Base-by-base conservation (phyloP, 2,888 invertebrate genomes). In the Hydriomena furcata region DNA sequence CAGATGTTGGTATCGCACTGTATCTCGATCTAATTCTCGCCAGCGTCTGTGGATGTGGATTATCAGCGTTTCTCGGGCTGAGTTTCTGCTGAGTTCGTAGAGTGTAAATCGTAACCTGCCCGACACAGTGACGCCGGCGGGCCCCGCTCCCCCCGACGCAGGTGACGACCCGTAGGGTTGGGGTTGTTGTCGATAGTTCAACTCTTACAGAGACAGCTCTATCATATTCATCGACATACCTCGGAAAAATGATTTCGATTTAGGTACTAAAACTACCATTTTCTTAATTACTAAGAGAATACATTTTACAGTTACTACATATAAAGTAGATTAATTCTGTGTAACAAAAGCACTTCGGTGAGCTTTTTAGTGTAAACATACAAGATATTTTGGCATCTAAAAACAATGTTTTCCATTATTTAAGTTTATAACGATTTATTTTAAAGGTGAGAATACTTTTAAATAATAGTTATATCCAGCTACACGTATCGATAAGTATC, bases 101-200 rank as follows among this genome's bases (percentile, higher is more conserved):
- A 80, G 89, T 86, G 90, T 90, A 90, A 90, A 90, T 90, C 90
- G 88, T 88, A 90, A 90, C 90, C 90, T 90, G 90, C 88, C 89
- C 90, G 90, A 75, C 90, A 76, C 66, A 71, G 81, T 79, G 90
- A 76, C 90, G 90, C 90, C 90, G 73, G 73, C 66, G 66, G 71
- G 71, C 58, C 73, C 72, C 67, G 56, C 77, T 69, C 68, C 79
- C 60, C 75, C 50, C 74, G 73, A 63, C 82, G 69, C 89, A 90
- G 88, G 88, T 90, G 90, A 88, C 86, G 87, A 79, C 83, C 63
- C 59, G 21, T 80, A 81, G 79, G 63, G 80, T 36, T 68, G 77
- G 45, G 52, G 48, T 46, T 34, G 25, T 11, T 30, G 27, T 49
- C 42, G 48, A 55, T 54, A 63, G 5, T 21, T 21, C 28, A 12